Conservation (phyloP, 2,113 vertebrate genomes). For the Apodemus sylvaticus region DNA sequence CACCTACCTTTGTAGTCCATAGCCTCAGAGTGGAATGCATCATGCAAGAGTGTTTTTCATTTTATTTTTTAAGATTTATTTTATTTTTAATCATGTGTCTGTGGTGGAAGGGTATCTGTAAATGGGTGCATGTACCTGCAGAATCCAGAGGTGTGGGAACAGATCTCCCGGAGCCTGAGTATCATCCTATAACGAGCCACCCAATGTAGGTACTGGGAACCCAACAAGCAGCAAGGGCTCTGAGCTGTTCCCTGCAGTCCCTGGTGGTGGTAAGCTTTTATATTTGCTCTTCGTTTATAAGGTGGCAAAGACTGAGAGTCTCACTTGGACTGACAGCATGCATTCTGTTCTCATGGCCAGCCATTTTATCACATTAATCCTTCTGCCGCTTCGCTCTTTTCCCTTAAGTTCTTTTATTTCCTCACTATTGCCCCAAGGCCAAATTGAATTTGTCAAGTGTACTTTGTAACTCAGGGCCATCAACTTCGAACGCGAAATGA, state of each 20-base stretch:
- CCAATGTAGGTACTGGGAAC: too few relatives aligned
- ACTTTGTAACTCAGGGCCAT: conserved; percentile 62
- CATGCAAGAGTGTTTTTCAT: not conserved
- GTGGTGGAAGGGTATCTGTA: not conserved
- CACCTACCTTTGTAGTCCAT: not conserved
- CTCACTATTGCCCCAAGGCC: conserved; percentile 17
- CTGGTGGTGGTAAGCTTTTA: not conserved
- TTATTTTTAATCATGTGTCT: not conserved
- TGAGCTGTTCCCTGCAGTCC: not conserved
- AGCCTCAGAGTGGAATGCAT: not conserved
- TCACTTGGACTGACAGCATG: conserved; percentile 16
- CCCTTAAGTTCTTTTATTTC: conserved; percentile 52
- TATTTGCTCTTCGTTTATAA: not conserved
- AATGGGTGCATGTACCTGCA: not conserved
- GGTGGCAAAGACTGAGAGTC: not conserved
- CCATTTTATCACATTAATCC: conserved; percentile 60
- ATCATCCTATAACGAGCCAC: too few relatives aligned
- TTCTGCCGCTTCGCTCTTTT: conserved; percentile 61
- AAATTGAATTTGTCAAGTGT: conserved; percentile 66
- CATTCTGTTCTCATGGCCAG: conserved; percentile 9
- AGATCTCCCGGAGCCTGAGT: not conserved
- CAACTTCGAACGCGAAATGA: conserved; percentile 37
- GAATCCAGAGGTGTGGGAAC: too few relatives aligned
- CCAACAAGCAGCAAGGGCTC: not conserved
- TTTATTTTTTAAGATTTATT: not conserved